These are phyloP conservation scores for Zalophus californianus DNA, from an alignment of 2,797 vertebrate species.

Conservation along the genomic window DNA sequence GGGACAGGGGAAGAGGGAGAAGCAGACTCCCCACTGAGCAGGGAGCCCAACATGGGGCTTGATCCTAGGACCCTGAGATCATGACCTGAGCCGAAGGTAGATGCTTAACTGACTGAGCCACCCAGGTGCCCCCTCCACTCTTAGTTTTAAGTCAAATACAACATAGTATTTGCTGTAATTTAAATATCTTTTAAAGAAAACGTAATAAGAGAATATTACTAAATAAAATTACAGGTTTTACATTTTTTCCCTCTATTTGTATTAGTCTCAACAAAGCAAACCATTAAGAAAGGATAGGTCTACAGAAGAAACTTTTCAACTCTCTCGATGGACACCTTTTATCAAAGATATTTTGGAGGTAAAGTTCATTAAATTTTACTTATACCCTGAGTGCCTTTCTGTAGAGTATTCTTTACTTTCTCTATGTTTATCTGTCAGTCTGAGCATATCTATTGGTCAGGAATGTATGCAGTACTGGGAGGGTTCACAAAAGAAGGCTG, in stretches of 20 bases:
- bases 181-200: slow-evolving; percentile 52
- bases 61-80: neutral
- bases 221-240: slow-evolving; percentile 43
- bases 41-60: neutral
- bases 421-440: neutral
- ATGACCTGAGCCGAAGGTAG: neutral
- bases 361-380: slow-evolving; percentile 58
- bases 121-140: neutral
- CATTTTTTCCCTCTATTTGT: slow-evolving; percentile 56
- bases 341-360: slow-evolving; percentile 99
- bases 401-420: neutral
- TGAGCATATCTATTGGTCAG: neutral
- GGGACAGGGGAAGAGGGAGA: neutral
- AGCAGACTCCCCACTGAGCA: neutral
- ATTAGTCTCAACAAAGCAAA: slow-evolving; percentile 87
- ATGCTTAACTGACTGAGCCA: neutral
- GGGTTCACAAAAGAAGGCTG: neutral
- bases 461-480: neutral
- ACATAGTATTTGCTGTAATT: neutral
- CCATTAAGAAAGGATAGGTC: slow-evolving; percentile 92
- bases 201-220: neutral
- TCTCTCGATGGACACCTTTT: slow-evolving; percentile 97
- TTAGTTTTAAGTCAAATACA: slow-evolving; percentile 23
- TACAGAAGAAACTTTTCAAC: slow-evolving; percentile 93
- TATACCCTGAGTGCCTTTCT: neutral